Evolutionary conservation across 2,888 invertebrate species (phyloP).

Genomic region (Cheilosia vulpina): DNA sequence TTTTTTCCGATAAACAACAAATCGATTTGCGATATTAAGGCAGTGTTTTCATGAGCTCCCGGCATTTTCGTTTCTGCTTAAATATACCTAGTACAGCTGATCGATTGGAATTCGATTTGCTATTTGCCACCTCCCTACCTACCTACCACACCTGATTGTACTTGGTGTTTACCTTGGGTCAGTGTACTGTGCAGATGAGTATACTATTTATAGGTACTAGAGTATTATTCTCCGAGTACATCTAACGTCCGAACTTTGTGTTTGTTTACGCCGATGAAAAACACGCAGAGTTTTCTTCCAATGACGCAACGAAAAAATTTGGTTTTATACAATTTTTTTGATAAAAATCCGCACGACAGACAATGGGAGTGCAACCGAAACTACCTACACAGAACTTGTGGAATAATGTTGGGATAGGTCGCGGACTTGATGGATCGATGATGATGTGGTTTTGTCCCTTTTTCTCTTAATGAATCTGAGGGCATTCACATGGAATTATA

Average conservation of each 20-base stretch:
- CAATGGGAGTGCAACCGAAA: conserved; percentile 21
- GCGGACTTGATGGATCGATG: conserved; percentile 13
- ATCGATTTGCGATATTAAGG: conserved; percentile 33
- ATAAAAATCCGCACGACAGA: not conserved
- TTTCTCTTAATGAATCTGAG: conserved; percentile 30
- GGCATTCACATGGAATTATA: conserved; percentile 1
- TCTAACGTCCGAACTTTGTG: no score
- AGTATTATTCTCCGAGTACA: no score
- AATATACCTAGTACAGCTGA: conserved; percentile 7
- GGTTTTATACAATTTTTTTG: not conserved
- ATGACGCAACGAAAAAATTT: not conserved
- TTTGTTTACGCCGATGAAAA: no score
- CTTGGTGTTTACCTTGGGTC: conserved; percentile 25
- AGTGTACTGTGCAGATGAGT: conserved; percentile 20
- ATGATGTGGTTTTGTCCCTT: conserved; percentile 40
- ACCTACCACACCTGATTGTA: not conserved
- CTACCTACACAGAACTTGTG: conserved; percentile 15
- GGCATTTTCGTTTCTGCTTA: conserved; percentile 36
- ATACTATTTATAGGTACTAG: no score
- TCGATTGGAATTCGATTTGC: conserved; percentile 19
- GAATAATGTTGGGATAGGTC: conserved; percentile 48
- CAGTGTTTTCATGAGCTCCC: conserved; percentile 35
- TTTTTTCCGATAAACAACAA: conserved; percentile 59
- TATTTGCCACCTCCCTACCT: not conserved
- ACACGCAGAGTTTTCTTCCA: not conserved